phyloP scores from a whole-genome alignment of 2,797 vertebrate genomes.

The Liasis olivaceus region DNA sequence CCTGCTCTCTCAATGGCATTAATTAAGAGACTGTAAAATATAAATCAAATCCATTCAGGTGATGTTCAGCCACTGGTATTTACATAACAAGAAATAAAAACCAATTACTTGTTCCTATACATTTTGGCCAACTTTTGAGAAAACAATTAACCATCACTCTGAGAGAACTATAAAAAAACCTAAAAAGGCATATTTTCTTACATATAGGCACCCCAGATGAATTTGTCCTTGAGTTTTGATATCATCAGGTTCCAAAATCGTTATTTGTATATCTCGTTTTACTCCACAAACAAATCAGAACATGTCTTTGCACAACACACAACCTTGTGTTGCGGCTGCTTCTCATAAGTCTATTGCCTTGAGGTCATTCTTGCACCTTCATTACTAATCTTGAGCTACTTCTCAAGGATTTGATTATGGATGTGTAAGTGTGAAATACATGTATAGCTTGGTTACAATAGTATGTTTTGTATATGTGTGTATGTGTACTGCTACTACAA shows the following conservation, averaged over 20 bases:
- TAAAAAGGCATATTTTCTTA: background rate
- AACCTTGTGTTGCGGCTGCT: background rate
- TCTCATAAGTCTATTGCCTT: background rate
- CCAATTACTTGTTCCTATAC: background rate
- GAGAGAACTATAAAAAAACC: background rate
- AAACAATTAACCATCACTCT: background rate
- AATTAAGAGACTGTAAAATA: background rate
- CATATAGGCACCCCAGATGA: background rate
- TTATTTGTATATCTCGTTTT: background rate
- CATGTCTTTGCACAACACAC: background rate
- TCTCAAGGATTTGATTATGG: background rate
- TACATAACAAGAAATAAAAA: background rate
- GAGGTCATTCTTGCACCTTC: background rate
- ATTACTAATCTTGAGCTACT: background rate
- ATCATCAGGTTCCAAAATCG: background rate
- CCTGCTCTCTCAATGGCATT: background rate
- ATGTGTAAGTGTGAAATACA: background rate
- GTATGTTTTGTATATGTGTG: background rate
- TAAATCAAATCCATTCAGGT: background rate
- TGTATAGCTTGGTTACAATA: background rate
- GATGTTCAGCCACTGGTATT: background rate
- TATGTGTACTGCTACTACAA: background rate
- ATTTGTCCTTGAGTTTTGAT: background rate
- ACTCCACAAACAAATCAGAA: background rate
- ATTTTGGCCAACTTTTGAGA: background rate